Evolutionary conservation across 2,113 vertebrate genomes (phyloP).

Genomic region (Gallinago media): DNA sequence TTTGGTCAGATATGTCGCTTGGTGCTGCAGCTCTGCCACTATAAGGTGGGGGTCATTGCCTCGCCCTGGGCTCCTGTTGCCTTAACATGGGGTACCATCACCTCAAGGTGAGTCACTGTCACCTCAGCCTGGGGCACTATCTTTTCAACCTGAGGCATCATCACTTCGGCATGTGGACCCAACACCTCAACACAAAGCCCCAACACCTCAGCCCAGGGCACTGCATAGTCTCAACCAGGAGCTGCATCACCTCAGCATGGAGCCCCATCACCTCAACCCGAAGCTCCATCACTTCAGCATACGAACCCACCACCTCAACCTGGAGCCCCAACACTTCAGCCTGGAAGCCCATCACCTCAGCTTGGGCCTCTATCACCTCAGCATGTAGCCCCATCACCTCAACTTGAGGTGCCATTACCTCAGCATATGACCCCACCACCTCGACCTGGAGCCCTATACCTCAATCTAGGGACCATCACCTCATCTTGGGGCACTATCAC

Average conservation of each 20-base stretch:
- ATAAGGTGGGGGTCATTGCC: neutral
- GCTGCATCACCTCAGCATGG: neutral
- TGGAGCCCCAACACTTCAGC: neutral
- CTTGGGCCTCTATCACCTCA: no score
- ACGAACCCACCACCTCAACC: no score
- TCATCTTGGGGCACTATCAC: neutral
- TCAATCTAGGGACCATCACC: neutral
- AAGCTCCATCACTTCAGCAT: no score
- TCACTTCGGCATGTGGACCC: neutral
- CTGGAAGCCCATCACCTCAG: neutral
- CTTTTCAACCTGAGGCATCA: neutral
- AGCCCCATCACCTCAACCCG: neutral
- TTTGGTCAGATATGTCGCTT: rapidly evolving
- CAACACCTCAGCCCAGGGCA: neutral
- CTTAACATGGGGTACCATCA: neutral
- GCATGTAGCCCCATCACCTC: no score
- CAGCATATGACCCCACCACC: no score
- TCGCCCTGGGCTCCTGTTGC: neutral
- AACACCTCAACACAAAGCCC: neutral
- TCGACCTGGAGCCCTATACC: neutral
- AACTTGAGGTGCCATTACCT: no score
- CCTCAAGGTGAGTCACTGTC: neutral
- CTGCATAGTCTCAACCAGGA: neutral
- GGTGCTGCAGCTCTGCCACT: neutral
- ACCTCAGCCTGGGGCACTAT: neutral